A percentile compares a stretch with the other conserved stretches of the same genome.
Conservation (phyloP, 2,888 invertebrate genomes). For the Clusia tigrina region DNA sequence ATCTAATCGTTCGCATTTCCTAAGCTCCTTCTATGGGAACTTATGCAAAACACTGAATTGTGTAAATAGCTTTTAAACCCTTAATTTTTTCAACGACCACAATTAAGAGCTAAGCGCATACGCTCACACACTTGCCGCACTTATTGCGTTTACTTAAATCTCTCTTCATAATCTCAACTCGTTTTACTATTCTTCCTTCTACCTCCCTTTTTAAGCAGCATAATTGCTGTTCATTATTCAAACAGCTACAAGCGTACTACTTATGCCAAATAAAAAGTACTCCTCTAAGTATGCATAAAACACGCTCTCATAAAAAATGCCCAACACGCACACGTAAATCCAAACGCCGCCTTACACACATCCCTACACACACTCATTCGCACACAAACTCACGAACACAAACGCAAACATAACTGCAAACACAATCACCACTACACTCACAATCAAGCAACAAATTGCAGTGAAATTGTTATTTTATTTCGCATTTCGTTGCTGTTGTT, state of each 20-base stretch:
- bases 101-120: background rate
- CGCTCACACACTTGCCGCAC: background rate
- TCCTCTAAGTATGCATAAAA: constrained; percentile 2
- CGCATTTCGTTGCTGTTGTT: background rate
- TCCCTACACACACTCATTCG: background rate
- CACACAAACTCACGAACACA: constrained; percentile 5
- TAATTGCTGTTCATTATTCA: constrained; percentile 2
- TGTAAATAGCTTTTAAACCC: too few relatives aligned
- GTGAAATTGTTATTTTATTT: constrained; percentile 38
- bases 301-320: background rate
- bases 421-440: background rate
- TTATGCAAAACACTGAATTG: too few relatives aligned
- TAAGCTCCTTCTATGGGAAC: too few relatives aligned
- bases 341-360: background rate
- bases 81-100: background rate
- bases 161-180: background rate
- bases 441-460: constrained; percentile 28
- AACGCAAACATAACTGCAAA: background rate
- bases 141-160: background rate
- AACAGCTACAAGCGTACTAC: background rate
- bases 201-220: background rate
- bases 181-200: background rate
- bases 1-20: too few relatives aligned
- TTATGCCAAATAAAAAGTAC: background rate
- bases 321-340: background rate